Base-by-base conservation (phyloP, 1,140 invertebrate species). In the Cydia fagiglandana region DNA sequence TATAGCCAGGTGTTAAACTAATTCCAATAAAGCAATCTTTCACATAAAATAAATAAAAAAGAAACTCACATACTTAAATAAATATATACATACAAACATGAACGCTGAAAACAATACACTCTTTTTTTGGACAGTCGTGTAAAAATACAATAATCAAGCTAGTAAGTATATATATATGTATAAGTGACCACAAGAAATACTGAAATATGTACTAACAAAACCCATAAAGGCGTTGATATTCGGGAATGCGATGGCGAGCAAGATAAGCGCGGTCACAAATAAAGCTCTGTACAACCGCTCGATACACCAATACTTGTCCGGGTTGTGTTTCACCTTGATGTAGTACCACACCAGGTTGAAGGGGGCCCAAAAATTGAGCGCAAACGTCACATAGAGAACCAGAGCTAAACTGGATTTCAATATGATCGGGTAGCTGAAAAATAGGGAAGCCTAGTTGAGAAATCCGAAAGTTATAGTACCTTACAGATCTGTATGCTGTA, bases 261-360 rank as follows among this genome's bases (percentile, higher is more conserved):
- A 75, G 0, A 87, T 89, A 47, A 91, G 90, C 4, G 82, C 68
- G 0, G 85, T 61, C 5, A 90, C 84, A 45, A 87, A 87, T 0
- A 34, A 73, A 9, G 81, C 85, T 76, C 90, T 76, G 68, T 91
- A 91, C 0, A 91, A 76, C n/a, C 90, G 83, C 76, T 91, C 88
- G 86, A 87, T 90, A 2, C 90, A 41, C 86, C 88, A 90, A 74
- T 86, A 76, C 30, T 78, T 87, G 38, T 79, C 81, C 0, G 86
- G 76, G 12, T 87, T 78, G 30, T 92, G 89, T 75, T 80, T 86
- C 68, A 87, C 87, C 0, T 84, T 83, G n/a, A 91, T 45, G 64
- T 92, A 92, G 75, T 87, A 80, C 90, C 90, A 92, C 0, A 90
- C 87, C 6, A 92, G 78, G 76, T 92, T 89, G 73, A 92, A 91